Percentiles rank a stretch among this genome's conserved stretches.
Conservation (phyloP, 2,888 invertebrate genomes). For the Unio delphinus region DNA sequence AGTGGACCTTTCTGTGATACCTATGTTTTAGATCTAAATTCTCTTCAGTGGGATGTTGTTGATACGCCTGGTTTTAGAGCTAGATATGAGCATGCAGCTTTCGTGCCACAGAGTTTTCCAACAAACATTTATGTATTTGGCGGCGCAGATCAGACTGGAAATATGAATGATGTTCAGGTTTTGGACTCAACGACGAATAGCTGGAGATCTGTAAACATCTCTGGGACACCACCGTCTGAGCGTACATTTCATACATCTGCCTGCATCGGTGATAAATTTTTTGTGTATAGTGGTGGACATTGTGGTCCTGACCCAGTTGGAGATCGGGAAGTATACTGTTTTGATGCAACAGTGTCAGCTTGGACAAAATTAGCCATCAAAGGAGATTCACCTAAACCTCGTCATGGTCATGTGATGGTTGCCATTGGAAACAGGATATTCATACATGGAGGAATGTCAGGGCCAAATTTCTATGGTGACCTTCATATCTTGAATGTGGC, state of each 20-base stretch:
- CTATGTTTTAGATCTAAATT: constrained; percentile 64
- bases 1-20: constrained; percentile 68
- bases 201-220: constrained; percentile 53
- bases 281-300: constrained; percentile 69
- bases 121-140: constrained; percentile 67
- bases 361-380: constrained; percentile 61
- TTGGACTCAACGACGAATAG: constrained; percentile 54
- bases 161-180: constrained; percentile 66
- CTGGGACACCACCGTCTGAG: constrained; percentile 59
- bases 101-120: constrained; percentile 48
- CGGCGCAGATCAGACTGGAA: constrained; percentile 67
- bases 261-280: constrained; percentile 56
- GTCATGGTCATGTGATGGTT: constrained; percentile 70
- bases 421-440: constrained; percentile 59
- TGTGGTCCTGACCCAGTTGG: constrained; percentile 65
- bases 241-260: constrained; percentile 66
- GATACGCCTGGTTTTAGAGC: constrained; percentile 62
- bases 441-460: constrained; percentile 70
- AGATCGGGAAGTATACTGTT: constrained; percentile 66
- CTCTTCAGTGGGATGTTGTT: constrained; percentile 65
- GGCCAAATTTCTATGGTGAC: constrained; percentile 68
- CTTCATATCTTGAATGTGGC: constrained; percentile 66
- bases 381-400: constrained; percentile 67
- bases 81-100: constrained; percentile 69
- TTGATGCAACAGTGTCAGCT: constrained; percentile 49